A percentile compares a stretch with the other conserved stretches of the same genome.
phyloP scores from a whole-genome alignment of 2,888 invertebrate genomes.

The Polylopha cassiicola region DNA sequence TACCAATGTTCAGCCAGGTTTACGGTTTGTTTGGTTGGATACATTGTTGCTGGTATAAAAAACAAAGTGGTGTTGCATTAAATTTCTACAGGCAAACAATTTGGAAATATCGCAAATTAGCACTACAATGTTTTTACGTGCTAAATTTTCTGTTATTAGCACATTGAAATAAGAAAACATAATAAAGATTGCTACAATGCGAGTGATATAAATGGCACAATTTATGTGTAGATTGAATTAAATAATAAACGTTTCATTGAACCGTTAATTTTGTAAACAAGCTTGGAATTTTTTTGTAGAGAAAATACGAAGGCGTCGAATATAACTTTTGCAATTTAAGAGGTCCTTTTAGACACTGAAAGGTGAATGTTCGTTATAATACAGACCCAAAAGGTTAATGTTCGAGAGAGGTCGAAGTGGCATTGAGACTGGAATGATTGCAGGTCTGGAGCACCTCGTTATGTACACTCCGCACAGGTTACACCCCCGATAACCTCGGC shows the following conservation, averaged over 20 bases:
- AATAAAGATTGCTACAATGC: too few relatives aligned
- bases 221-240: too few relatives aligned
- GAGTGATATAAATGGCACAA: too few relatives aligned
- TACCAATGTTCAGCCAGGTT: conserved; percentile 1
- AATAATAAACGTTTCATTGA: too few relatives aligned
- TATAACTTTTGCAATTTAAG: conserved; percentile 6
- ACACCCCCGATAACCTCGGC: conserved; percentile 28
- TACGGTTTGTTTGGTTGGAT: conserved; percentile 1
- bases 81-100: too few relatives aligned
- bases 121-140: too few relatives aligned
- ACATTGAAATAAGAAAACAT: too few relatives aligned
- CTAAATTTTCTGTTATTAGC: too few relatives aligned
- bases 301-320: conserved; percentile 1
- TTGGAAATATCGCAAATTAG: too few relatives aligned
- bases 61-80: too few relatives aligned
- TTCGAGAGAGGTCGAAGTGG: conserved; percentile 35
- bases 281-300: too few relatives aligned
- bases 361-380: conserved; percentile 16
- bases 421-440: conserved; percentile 31
- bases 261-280: too few relatives aligned
- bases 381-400: conserved; percentile 32
- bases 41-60: not conserved
- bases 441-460: conserved; percentile 27
- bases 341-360: conserved; percentile 8
- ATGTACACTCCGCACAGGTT: conserved; percentile 21